Evolutionary conservation across 2,888 invertebrate species (phyloP), one percentile per base, ranked within the genome.

Genomic region (Gari tellinella): DNA sequence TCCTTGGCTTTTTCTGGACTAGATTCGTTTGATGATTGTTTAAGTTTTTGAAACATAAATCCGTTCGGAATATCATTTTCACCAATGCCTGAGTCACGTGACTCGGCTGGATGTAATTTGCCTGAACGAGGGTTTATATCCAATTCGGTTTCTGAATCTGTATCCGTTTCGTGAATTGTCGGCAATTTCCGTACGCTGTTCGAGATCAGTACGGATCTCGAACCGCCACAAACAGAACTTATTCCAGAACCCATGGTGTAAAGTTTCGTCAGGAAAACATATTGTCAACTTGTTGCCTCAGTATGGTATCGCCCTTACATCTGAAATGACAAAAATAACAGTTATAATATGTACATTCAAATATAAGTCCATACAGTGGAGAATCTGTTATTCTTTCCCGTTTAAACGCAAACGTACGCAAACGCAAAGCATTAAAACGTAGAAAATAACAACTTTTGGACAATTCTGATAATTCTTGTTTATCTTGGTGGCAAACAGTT

Each of bases 21-120:
- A 26, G 64, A 72, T 14, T 72, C 75, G 31, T 23, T 23, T 14
- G 68, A 63, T n/a, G 63, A 73, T 51, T 49, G 77, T 56, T 51
- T 64, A 40, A 61, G 64, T 49, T 49, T 75, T 41, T 52, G 73
- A 23, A 58, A 70, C 46, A 70, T 40, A 25, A 56, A 69, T 46
- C 74, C 74, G 45, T 80, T 75, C 12, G 80, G 81, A 49, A 84
- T 69, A 45, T 84, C 84, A 40, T 82, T 84, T 72, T 84, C 84
- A 14, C 80, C 83, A 14, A 84, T 84, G 2, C 84, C 84, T 23
- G 84, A 84, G 53, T 84, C 84, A 38, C 82, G 74, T 15, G 84
- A 84, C 46, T 80, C 80, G 10, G 82, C 82, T 12, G 81, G 75
- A 60, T 82, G 84, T 25, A 84, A 68, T 63, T 84, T 84, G 31